phyloP scores from a whole-genome alignment of 92 coral and sea anemone species.

The Paramuricea clavata region DNA sequence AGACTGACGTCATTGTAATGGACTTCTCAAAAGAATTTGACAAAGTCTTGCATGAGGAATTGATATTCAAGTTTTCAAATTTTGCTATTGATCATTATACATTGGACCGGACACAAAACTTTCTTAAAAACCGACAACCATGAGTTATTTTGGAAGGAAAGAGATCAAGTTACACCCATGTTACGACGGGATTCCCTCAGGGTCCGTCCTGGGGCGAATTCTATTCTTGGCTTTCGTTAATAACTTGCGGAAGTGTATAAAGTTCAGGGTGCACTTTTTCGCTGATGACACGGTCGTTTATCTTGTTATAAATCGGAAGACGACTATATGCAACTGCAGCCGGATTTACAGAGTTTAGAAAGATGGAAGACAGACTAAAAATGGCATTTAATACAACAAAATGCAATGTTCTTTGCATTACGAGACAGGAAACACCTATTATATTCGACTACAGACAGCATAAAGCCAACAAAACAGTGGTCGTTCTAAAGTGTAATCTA shows the following conservation, averaged over 20 bases:
- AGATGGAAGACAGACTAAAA: not conserved
- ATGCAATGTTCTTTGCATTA: no score
- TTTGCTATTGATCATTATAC: no score
- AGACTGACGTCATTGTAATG: conserved; percentile 43
- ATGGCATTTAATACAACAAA: no score
- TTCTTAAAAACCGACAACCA: conserved; percentile 36
- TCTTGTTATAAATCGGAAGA: not conserved
- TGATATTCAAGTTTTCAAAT: no score
- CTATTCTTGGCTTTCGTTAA: conserved; percentile 22
- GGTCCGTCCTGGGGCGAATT: not conserved
- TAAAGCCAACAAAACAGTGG: no score
- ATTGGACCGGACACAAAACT: no score
- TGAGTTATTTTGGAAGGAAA: conserved; percentile 36
- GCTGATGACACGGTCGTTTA: no score
- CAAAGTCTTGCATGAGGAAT: conserved; percentile 16
- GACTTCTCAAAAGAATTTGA: conserved; percentile 58
- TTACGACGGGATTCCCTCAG: not conserved
- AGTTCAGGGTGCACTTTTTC: no score
- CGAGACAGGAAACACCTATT: no score
- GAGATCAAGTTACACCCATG: not conserved
- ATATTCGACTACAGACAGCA: no score
- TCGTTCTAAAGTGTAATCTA: conserved; percentile 25
- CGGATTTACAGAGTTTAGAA: no score
- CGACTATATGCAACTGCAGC: no score
- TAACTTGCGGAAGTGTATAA: not conserved